Conservation (phyloP, 2,797 vertebrate species). For the Halcyon smyrnensis region DNA sequence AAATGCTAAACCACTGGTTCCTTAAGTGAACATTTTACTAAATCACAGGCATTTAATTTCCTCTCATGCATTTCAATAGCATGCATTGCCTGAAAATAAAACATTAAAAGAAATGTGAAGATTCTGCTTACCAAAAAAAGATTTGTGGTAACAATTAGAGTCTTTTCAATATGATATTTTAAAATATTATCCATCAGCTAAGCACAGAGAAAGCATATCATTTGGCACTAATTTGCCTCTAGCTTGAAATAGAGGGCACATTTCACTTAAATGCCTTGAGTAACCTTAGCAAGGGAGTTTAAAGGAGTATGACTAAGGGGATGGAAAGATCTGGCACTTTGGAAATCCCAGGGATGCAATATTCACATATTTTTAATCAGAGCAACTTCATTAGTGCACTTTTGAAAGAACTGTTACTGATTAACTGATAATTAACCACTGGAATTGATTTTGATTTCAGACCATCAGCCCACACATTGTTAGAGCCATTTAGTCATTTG, state of each 20-base stretch:
- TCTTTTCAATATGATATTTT: constrained; percentile 27
- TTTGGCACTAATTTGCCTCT: constrained; percentile 17
- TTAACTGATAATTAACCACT: constrained; percentile 71
- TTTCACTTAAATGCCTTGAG: constrained; percentile 6
- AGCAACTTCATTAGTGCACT: constrained; percentile 59
- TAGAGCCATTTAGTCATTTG: not conserved
- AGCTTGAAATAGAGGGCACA: not conserved
- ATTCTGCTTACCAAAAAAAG: constrained; percentile 33
- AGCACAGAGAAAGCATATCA: not conserved
- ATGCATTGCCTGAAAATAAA: constrained; percentile 24
- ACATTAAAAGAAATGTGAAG: constrained; percentile 13
- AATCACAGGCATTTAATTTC: constrained; percentile 49
- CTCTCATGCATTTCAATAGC: constrained; percentile 4
- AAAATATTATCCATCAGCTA: constrained; percentile 25
- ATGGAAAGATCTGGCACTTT: not conserved
- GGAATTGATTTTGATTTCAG: constrained; percentile 59
- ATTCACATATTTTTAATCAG: constrained; percentile 67
- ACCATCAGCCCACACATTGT: constrained; percentile 23
- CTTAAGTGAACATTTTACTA: constrained; percentile 29
- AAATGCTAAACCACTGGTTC: constrained; percentile 13
- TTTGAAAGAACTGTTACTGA: constrained; percentile 63
- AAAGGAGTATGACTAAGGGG: not conserved
- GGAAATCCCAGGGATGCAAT: constrained; percentile 61
- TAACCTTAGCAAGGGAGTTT: not conserved
- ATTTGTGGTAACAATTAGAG: constrained; percentile 31